Base-by-base conservation (phyloP, 1,140 invertebrate species). In the Cotesia glomerata region DNA sequence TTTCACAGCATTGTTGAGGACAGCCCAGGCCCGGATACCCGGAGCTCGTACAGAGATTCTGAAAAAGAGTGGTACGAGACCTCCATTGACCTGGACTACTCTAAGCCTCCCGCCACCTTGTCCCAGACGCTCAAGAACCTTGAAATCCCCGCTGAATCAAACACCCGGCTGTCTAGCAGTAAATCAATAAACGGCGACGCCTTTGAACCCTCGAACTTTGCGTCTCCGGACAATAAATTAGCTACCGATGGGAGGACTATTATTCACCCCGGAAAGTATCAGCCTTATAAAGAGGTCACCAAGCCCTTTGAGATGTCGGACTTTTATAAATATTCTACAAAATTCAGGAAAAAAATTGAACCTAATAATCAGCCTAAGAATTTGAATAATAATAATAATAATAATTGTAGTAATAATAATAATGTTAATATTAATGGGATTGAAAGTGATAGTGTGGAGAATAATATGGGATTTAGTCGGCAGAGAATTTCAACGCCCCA, bases 221-320 rank as follows among this genome's bases (percentile, higher is more conserved):
- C 35, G 26, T 63, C 58, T 14, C 18, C 54, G 26, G 51, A 62
- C 13, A 45, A 45, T 11, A 69, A 74, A 70, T 14, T 93, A 75
- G 92, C 92, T 8, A 92, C 93, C 1, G 93, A 93, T 80, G 95
- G 93, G 82, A 91, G 94, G 79, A 95, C 93, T 0, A 89, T 97
- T 0, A 94, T 97, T 14, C 93, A 95, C 79, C 91, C 93, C 39
- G 95, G 94, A 26, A 95, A 95, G 74, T 96, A 94, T 86, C 95
- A 96, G 79, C 95, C 95, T 0, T 97, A 97, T 80, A 92, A 95
- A 77, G 96, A 98, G 88, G 94, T 96, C 39, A 95, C 95, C 0
- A 98, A 98, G 84, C 96, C 96, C 11, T 98, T 97, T 86, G 96
- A 98, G 88, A 97, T 97, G 93, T 93, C 95, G 0, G 97, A 98